Evolutionary conservation across 2,113 vertebrate species (phyloP).

Genomic region (Procavia capensis): DNA sequence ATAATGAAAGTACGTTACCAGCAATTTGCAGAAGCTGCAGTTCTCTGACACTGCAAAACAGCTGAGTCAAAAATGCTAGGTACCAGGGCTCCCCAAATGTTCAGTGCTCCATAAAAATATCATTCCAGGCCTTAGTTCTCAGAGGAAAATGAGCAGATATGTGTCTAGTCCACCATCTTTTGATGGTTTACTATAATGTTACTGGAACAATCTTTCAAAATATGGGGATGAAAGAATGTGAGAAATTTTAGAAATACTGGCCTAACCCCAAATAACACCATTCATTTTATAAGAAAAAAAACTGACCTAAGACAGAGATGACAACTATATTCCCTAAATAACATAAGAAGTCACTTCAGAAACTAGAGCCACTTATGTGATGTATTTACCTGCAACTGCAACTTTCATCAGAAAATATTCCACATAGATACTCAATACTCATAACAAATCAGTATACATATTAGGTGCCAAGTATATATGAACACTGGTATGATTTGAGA

Average conservation of each 20-base stretch:
- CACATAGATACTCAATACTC: background rate
- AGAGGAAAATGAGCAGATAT: no score
- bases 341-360: background rate
- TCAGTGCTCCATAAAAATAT: no score
- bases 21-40: no score
- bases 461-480: background rate
- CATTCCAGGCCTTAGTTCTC: no score
- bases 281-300: background rate
- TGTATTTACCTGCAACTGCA: background rate
- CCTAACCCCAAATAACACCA: background rate
- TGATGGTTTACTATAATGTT: no score
- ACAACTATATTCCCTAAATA: background rate
- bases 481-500: background rate
- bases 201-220: background rate
- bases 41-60: no score
- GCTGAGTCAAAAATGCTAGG: no score
- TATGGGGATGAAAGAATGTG: background rate
- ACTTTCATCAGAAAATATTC: background rate
- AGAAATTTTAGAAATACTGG: background rate
- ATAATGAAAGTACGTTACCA: no score
- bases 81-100: no score
- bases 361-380: background rate
- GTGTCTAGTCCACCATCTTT: no score
- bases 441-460: background rate
- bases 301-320: background rate